Base-by-base conservation (phyloP, 1,140 invertebrate species). In the Xylocopa sonorina region DNA sequence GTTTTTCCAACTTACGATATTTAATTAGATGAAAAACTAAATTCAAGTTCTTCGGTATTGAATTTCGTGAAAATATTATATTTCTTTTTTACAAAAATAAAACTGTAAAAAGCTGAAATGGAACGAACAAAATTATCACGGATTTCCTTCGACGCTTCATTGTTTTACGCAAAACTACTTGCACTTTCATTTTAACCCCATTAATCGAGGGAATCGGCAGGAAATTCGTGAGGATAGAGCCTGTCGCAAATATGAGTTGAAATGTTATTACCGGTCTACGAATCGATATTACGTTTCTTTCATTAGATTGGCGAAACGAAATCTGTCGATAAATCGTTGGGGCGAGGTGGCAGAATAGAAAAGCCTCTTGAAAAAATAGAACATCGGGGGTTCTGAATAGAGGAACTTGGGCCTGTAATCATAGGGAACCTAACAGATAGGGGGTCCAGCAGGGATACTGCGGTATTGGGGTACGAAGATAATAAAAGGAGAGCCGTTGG, bases 401-500 rank as follows among this genome's bases (percentile, higher is more conserved):
- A 55, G 48, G 7, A 43, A 7, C 72, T 24, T 16, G 34, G n/a
- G 18, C 38, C 38, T n/a, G 41, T 57, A 68, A 76, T 76, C 41
- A 29, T 9, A n/a, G 21, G 41, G 50, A 57, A 46, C n/a, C 24
- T 34, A 67, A 53, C 16, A 41, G 38, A 2, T 16, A 27, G 24
- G 41, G 63, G 50, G 32, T 68, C 29, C 46, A 16, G 12, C 6
- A 2, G 6, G 46, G 63, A 14, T 41, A 46, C 38, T 29, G 43
- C 9, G 18, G 43, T 21, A 18, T 32, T 69, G 43, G 32, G 29
- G 74, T 41, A 58, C 53, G 32, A 38, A 69, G 69, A 77, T 62
- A 60, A 73, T 69, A 69, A 77, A 77, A 53, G 66, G 53, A 77
- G 66, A 69, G 41, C 74, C 53, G 66, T 77, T 69, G 24, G 74